Percentiles rank a stretch among this genome's conserved stretches.
Evolutionary conservation across 1,140 invertebrate species (phyloP).

Genomic region (Orius insidiosus): DNA sequence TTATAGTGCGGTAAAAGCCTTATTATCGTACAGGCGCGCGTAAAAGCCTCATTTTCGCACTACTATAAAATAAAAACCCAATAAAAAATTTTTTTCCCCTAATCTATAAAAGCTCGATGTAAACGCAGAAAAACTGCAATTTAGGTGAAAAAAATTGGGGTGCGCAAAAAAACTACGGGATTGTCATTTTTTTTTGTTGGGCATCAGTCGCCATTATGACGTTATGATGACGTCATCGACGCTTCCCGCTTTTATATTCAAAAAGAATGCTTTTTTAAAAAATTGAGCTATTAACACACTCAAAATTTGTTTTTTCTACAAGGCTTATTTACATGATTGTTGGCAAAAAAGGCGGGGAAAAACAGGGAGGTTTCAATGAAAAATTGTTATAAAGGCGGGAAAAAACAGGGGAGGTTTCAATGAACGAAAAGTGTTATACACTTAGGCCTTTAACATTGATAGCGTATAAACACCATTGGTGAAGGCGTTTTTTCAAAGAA

Average conservation of each 20-base stretch:
- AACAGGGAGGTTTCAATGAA: neutral
- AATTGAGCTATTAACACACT: neutral
- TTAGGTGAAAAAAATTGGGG: too few species aligned
- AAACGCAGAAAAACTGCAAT: conserved; percentile 8
- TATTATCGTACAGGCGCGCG: too few species aligned
- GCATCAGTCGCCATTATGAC: too few species aligned
- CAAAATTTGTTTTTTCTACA: conserved; percentile 1
- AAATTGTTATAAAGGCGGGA: neutral
- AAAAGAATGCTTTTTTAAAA: neutral
- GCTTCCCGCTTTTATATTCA: too few species aligned
- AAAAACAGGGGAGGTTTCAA: neutral
- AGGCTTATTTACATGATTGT: conserved; percentile 5
- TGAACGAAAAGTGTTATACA: neutral
- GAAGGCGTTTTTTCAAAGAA: neutral
- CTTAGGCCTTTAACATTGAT: neutral
- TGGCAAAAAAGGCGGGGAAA: conserved; percentile 5
- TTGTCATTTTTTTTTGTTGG: too few species aligned
- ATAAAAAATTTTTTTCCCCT: conserved; percentile 3
- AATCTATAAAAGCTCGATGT: conserved; percentile 15
- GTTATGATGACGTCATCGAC: too few species aligned
- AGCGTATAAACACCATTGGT: too few species aligned
- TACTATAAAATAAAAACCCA: conserved; percentile 5
- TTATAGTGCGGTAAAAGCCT: too few species aligned
- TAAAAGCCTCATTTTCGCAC: too few species aligned
- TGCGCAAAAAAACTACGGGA: too few species aligned